Evolutionary conservation across 2,888 invertebrate genomes (phyloP).

Genomic region (Mesochorus sp.): DNA sequence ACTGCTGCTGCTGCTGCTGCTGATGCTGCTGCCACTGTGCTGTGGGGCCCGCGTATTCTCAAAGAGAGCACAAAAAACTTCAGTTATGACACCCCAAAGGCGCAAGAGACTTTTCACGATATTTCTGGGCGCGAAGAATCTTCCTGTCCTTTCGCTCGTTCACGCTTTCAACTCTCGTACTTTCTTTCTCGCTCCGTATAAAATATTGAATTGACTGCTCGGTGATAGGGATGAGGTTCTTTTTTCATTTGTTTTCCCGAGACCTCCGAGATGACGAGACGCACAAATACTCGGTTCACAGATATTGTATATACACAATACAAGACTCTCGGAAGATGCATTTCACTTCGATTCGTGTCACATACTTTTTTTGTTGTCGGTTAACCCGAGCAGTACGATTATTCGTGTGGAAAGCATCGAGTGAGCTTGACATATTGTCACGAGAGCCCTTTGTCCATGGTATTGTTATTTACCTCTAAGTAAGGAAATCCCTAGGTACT

Average conservation of each 20-base stretch:
- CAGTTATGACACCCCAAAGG: slow-evolving; percentile 60
- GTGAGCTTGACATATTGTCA: slow-evolving; percentile 56
- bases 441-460: slow-evolving; percentile 1
- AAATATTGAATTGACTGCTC: slow-evolving; percentile 65
- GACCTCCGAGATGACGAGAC: slow-evolving; percentile 46
- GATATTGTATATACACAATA: too few relatives aligned
- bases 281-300: slow-evolving; percentile 28
- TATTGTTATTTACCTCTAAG: not conserved
- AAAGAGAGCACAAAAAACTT: slow-evolving; percentile 44
- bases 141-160: slow-evolving; percentile 24
- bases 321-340: slow-evolving; percentile 45
- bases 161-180: slow-evolving; percentile 4
- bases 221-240: not conserved
- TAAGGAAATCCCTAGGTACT: not conserved
- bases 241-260: slow-evolving; percentile 62
- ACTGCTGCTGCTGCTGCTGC: too few relatives aligned
- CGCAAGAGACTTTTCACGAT: slow-evolving; percentile 53
- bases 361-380: slow-evolving; percentile 43
- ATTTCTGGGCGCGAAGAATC: not conserved
- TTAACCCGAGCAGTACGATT: slow-evolving; percentile 40
- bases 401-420: slow-evolving; percentile 23
- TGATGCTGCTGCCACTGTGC: slow-evolving; percentile 7
- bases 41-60: slow-evolving; percentile 9
- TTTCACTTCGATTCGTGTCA: slow-evolving; percentile 49
- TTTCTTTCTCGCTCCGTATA: slow-evolving; percentile 53